Evolutionary conservation across 2,797 vertebrate species (phyloP).

Genomic region (Argyrosomus regius): DNA sequence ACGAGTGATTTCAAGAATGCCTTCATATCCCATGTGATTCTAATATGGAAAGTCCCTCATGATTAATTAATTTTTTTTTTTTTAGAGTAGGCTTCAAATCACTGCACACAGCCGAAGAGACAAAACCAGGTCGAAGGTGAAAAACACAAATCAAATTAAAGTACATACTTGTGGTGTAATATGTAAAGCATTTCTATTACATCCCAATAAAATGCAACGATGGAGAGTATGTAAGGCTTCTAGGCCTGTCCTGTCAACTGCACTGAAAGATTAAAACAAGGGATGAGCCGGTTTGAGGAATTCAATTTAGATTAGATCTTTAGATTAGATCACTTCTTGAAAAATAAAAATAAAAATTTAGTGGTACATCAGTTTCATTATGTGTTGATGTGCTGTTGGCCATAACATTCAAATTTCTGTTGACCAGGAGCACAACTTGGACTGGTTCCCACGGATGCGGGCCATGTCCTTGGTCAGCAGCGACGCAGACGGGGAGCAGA

Average conservation of each 20-base stretch:
- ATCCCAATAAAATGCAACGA: too few species aligned
- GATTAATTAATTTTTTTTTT: slow-evolving; percentile 59
- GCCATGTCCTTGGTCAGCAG: slow-evolving; percentile 99
- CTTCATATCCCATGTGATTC: slow-evolving; percentile 66
- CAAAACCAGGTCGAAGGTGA: slow-evolving; percentile 7
- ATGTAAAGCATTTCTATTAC: background rate
- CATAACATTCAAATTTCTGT: slow-evolving; percentile 33
- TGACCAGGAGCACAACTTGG: slow-evolving; percentile 94
- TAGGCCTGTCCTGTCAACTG: background rate
- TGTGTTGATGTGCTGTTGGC: background rate
- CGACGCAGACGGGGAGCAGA: slow-evolving; percentile 96
- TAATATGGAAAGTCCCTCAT: slow-evolving; percentile 69
- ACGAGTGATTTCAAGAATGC: slow-evolving; percentile 50
- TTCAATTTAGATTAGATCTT: background rate
- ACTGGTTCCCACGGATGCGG: slow-evolving; percentile 98
- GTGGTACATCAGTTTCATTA: background rate
- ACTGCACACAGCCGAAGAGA: slow-evolving; percentile 14
- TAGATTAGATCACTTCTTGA: background rate
- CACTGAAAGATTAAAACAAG: background rate
- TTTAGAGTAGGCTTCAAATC: slow-evolving; percentile 40
- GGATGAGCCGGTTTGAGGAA: background rate
- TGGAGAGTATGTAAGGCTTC: too few species aligned
- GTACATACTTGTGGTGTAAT: slow-evolving; percentile 3
- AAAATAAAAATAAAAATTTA: too few species aligned
- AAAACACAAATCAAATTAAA: background rate